Evolutionary conservation across 2,113 vertebrate genomes (phyloP).

Genomic region (Bos indicus): DNA sequence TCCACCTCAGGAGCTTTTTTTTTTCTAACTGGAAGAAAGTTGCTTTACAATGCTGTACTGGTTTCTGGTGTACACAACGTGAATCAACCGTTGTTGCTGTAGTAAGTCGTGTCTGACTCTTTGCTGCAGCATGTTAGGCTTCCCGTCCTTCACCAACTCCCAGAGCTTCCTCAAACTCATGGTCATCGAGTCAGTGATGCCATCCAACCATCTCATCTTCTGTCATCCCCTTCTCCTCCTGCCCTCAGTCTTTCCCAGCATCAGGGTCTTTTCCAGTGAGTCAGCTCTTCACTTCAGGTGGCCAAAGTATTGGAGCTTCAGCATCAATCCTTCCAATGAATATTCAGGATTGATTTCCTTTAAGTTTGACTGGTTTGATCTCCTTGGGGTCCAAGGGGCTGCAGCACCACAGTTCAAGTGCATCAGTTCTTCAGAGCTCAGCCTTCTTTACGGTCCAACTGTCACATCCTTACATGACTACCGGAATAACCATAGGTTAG

Average conservation of each 20-base stretch:
- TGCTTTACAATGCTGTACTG: neutral
- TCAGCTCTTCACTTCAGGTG: neutral
- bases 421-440: neutral
- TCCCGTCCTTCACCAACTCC: neutral
- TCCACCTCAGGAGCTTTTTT: neutral
- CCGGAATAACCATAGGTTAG: neutral
- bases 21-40: neutral
- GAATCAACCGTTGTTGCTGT: neutral
- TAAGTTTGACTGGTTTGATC: neutral
- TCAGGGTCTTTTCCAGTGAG: neutral
- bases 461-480: neutral
- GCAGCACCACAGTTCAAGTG: neutral
- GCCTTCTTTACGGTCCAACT: neutral
- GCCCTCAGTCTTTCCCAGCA: neutral
- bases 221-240: neutral
- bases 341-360: neutral
- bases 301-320: neutral
- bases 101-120: accelerated
- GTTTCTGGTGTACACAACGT: neutral
- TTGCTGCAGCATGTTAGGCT: neutral
- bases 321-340: neutral
- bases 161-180: neutral
- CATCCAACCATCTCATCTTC: neutral
- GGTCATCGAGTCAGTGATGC: neutral
- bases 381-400: neutral